Evolutionary conservation across 1,140 invertebrate genomes (phyloP), one percentile per base, ranked within the genome.

Genomic region (Globodera rostochiensis): DNA sequence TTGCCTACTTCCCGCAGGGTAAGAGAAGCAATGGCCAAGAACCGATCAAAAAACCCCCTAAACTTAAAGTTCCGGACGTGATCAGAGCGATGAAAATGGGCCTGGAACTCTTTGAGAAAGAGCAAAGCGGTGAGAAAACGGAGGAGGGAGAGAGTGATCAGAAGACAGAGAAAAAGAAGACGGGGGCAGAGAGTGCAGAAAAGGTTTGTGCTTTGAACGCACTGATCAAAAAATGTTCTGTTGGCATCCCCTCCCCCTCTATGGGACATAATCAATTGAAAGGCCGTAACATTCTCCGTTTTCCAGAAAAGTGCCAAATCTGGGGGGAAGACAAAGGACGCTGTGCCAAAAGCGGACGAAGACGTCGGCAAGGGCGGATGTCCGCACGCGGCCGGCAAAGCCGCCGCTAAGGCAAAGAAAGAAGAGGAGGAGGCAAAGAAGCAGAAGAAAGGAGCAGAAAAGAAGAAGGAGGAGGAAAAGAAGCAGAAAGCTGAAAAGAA

Each of bases 1-100:
- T 25, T 25, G 69, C 73, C 49, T 78, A 78, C 47, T 78, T 78
- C 77, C 77, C 77, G 47, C 77, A 78, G 57, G 57, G 57, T 64
- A 64, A 64, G 11, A 19, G 5, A 64, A 64, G 19, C 11, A 64
- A 19, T 64, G 11, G 11, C 19, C 6, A 64, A 19, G 5, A 64
- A 4, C 19, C 1, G 11, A 64, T 15, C 19, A 64, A 64, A 19
- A 19, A 7, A 0, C 4, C 11, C 7, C 50, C 50, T 9, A 53
- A 53, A 53, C 7, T 36, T 36, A 74, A 82, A 57, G 74, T 87
- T 36, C 74, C 80, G 70, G 87, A 90, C 67, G 83, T 89, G 45
- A 80, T 90, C 45, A 84, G 83, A 45, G 88, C 80, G 64, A 89
- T 89, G 88, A 88, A 90, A 71, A 69, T 70, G 73, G 88, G 87